Conservation (phyloP, 2,888 invertebrate genomes). For the Homarus gammarus region DNA sequence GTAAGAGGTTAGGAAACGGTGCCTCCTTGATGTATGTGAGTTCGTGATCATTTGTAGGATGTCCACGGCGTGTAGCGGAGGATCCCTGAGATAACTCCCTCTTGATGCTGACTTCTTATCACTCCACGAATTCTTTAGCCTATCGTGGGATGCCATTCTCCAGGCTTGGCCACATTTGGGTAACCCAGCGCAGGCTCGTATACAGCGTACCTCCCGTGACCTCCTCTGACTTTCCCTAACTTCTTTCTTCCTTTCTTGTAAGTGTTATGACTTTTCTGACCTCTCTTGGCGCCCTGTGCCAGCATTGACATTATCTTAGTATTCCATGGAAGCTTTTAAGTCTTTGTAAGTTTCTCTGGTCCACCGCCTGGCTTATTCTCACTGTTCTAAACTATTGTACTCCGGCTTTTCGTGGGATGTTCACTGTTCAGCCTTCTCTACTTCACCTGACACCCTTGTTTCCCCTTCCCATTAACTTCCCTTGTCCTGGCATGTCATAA, state of each 20-base stretch:
- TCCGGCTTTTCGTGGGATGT: too few species aligned
- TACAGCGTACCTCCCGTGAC: neutral
- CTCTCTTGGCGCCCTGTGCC: neutral
- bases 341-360: too few species aligned
- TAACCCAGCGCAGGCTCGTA: neutral
- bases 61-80: neutral
- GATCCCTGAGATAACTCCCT: neutral
- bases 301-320: too few species aligned
- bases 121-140: neutral
- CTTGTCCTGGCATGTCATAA: neutral
- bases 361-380: too few species aligned
- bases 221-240: neutral
- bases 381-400: too few species aligned
- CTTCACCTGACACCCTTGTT: too few species aligned
- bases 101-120: neutral
- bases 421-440: too few species aligned
- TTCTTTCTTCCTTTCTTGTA: neutral
- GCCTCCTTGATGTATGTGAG: too few species aligned
- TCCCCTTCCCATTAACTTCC: too few species aligned
- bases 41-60: slow-evolving; percentile 1
- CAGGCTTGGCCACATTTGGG: neutral
- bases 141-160: neutral
- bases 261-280: neutral
- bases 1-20: too few species aligned
- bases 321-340: too few species aligned